phyloP scores from a whole-genome alignment of 2,113 vertebrate species.

The Bos javanicus region DNA sequence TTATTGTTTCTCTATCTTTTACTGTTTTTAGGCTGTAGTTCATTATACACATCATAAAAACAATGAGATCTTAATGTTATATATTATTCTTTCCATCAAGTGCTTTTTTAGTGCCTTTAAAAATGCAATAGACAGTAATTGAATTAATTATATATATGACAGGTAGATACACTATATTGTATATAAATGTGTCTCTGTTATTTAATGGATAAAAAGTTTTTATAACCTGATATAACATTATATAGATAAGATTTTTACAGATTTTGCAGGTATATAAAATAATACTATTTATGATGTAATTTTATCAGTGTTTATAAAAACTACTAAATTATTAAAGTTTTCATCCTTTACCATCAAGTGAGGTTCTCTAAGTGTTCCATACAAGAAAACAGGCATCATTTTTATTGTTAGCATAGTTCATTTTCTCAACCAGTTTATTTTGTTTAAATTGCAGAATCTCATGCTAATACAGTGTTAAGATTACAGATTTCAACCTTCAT shows the following conservation, averaged over 20 bases:
- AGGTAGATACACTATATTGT: not conserved
- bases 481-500: constrained; percentile 41
- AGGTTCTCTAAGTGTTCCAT: not conserved
- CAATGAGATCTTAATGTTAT: not conserved
- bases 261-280: not conserved
- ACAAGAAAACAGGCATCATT: not conserved
- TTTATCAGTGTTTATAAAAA: constrained; percentile 41
- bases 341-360: not conserved
- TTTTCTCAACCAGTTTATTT: constrained; percentile 52
- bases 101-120: not conserved
- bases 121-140: not conserved
- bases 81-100: not conserved
- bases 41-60: not conserved
- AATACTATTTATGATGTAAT: not conserved
- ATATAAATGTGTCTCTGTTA: not conserved
- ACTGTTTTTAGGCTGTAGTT: not conserved
- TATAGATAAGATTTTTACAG: not conserved
- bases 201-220: not conserved
- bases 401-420: constrained; percentile 32
- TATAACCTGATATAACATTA: not conserved
- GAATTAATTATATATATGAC: not conserved
- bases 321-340: constrained; percentile 21
- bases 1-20: not conserved
- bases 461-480: constrained; percentile 39
- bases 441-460: constrained; percentile 40